phyloP scores from a whole-genome alignment of 2,888 invertebrate genomes.

The Mythimna loreyi region DNA sequence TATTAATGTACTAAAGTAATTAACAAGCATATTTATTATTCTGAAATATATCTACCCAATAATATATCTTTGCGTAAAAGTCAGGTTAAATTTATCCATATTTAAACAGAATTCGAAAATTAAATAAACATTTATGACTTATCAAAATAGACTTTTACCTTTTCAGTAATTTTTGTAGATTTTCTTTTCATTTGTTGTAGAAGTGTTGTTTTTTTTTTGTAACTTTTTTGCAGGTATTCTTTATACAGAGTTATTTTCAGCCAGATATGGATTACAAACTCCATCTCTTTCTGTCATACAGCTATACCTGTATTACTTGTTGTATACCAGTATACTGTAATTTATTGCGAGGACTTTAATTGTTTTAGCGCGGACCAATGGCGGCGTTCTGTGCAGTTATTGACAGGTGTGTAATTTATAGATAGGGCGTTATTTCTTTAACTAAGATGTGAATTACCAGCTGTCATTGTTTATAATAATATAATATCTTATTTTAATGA shows the following conservation, averaged over 20 bases:
- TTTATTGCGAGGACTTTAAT: slow-evolving; percentile 47
- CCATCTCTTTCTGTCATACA: neutral
- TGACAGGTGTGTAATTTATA: slow-evolving; percentile 49
- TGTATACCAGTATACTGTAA: slow-evolving; percentile 15
- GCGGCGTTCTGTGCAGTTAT: slow-evolving; percentile 24
- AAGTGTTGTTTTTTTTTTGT: neutral
- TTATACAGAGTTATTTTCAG: neutral
- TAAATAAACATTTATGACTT: neutral
- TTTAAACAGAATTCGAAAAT: neutral
- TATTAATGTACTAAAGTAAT: too few relatives aligned
- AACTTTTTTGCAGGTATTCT: too few relatives aligned
- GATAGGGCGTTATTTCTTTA: slow-evolving; percentile 44
- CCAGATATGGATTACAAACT: slow-evolving; percentile 2
- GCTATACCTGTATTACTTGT: neutral
- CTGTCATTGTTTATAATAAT: slow-evolving; percentile 45
- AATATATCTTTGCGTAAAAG: neutral
- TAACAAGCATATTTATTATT: too few relatives aligned
- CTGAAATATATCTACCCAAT: neutral
- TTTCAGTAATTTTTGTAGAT: neutral
- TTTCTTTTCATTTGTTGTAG: neutral
- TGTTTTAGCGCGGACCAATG: slow-evolving; percentile 50
- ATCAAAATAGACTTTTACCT: neutral
- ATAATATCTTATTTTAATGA: slow-evolving; percentile 16
- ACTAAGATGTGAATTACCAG: slow-evolving; percentile 15
- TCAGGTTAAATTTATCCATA: neutral